A percentile compares a stretch with the other conserved stretches of the same genome.
Evolutionary conservation across 2,113 vertebrate genomes (phyloP).

Genomic region (Canis aureus): DNA sequence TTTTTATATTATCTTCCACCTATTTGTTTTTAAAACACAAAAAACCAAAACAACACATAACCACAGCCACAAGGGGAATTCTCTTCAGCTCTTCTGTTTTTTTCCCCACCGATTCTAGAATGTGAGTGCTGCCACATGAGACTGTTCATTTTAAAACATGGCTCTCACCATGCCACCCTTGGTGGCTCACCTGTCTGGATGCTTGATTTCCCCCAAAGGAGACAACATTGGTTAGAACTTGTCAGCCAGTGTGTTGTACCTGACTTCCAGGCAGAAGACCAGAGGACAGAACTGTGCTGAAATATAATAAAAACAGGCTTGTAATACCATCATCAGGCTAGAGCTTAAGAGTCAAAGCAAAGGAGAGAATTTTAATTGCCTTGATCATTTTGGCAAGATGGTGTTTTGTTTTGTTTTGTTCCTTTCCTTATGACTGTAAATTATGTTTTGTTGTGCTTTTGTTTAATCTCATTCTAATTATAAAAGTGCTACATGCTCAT

Average conservation of each 20-base stretch:
- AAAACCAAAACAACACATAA: not conserved
- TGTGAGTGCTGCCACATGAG: not conserved
- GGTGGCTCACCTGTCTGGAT: not conserved
- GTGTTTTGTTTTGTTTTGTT: constrained; percentile 57
- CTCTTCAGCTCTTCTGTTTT: not conserved
- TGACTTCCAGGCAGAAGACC: not conserved
- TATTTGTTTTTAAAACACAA: not conserved
- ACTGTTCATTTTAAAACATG: not conserved
- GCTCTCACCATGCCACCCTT: not conserved
- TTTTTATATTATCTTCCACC: not conserved
- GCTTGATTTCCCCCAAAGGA: not conserved
- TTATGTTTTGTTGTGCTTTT: constrained; percentile 66
- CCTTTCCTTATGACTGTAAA: constrained; percentile 59
- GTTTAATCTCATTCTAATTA: constrained; percentile 67
- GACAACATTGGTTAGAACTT: not conserved
- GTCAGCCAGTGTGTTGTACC: no score
- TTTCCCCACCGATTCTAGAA: not conserved
- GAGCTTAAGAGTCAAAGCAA: constrained; percentile 12
- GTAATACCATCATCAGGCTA: not conserved
- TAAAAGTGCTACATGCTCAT: constrained; percentile 41
- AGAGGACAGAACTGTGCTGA: not conserved
- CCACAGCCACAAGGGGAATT: not conserved
- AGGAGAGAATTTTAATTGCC: constrained; percentile 62
- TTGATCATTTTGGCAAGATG: constrained; percentile 58
- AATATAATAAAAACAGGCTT: not conserved